Evolutionary conservation across 2,113 vertebrate genomes (phyloP).

Genomic region (Hyaena hyaena): DNA sequence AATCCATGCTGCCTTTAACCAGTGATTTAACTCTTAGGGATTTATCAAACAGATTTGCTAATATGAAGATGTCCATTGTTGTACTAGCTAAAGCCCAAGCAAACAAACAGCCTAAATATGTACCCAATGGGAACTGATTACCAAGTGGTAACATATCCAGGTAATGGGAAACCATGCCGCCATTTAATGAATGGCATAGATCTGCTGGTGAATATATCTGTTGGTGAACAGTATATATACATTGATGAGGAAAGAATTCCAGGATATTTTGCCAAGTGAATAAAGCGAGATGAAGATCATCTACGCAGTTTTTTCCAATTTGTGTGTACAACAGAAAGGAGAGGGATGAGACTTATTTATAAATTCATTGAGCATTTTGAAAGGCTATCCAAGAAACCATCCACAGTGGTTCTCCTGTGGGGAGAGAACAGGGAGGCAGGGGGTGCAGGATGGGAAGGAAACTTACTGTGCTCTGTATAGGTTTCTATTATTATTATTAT

Average conservation of each 20-base stretch:
- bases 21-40: neutral
- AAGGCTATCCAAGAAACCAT: neutral
- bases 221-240: neutral
- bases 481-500: neutral
- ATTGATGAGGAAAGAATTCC: neutral
- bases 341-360: neutral
- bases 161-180: neutral
- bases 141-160: neutral
- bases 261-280: constrained; percentile 9
- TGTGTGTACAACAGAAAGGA: neutral
- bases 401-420: neutral
- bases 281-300: neutral
- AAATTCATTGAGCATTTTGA: neutral
- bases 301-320: neutral
- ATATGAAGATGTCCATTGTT: neutral
- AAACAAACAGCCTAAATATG: neutral
- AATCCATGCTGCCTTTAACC: neutral
- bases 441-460: neutral
- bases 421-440: neutral
- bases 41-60: neutral
- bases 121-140: neutral
- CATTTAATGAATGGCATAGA: neutral
- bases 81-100: neutral
- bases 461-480: neutral
- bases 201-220: neutral